Base-by-base conservation (phyloP, 2,888 invertebrate species). In the Acrocera orbiculus region DNA sequence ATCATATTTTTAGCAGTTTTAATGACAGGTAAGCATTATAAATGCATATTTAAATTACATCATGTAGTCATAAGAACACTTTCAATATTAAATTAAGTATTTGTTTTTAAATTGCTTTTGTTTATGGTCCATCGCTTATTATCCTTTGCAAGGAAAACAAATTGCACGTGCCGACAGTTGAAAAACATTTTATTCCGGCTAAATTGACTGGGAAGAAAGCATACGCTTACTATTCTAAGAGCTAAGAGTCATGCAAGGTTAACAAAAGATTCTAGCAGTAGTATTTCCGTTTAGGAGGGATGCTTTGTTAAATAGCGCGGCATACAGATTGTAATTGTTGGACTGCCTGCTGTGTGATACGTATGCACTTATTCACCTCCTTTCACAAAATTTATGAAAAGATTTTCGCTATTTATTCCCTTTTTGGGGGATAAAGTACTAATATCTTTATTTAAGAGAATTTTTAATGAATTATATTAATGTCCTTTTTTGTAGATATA, bases 1-100 rank as follows among this genome's bases (percentile, higher is more conserved):
- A 73, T 44, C 69, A 73, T 52, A 69, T 77, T 48, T 78, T 78
- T 56, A 73, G 75, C 22, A 58, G 49, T 46, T 69, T 69, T 43
- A 62, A 59, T 37, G 67, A 69, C 43, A 62, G 63, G 69, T 69
- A 48, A 64, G 67, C 47, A 5, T 46, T n/a, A 24, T 16, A 20
- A 22, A 27, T 5, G 35, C 16, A n/a, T 14, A 6, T 25, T 19
- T 7, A 17, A 14, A 15, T 27, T 23, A 32, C 31, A 19, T 32
- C 25, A 22, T 32, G 25, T 24, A 6, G 8, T 22, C 22, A 22
- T 7, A 22, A 22, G 8, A 22, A 7, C 7, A 19, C 3, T 8
- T 23, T 23, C n/a, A 11, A n/a, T 23, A 11, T n/a, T 23, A 5
- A 11, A n/a, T 22, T 22, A 4, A 10, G 4, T 23, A 3, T 23